Evolutionary conservation across 2,888 invertebrate species (phyloP), one percentile per base, ranked within the genome.

Genomic region (Campoplex capitator): DNA sequence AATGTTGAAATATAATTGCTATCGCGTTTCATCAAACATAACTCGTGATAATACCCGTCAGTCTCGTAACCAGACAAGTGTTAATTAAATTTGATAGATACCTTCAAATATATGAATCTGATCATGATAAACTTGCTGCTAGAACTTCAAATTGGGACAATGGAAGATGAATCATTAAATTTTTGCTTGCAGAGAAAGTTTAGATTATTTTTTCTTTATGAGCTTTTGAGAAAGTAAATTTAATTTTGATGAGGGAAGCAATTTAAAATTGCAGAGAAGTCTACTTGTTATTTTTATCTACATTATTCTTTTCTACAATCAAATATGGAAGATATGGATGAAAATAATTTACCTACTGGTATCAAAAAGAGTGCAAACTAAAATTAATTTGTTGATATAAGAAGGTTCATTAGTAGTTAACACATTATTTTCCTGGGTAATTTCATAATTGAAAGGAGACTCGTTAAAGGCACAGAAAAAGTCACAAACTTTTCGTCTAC

Each of bases 131-230:
- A 82, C 42, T 56, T n/a, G 32, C 62, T 58, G 32, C 51, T 42
- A 28, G 9, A n/a, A 38, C 28, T 82, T 8, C n/a, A 58, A 67
- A 75, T 56, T 56, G 9, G 32, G 28, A 38, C 67, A 32, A 56
- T 68, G 32, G 75, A 68, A 68, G 28, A 68, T 32, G 8, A 42
- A 32, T 54, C 73, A 54, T 80, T 80, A 73, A 65, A n/a, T 65
- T 65, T 65, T 65, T 65, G 23, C 35, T 28, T 23, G 7, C 51
- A 81, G 81, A 51, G 73, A 81, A 81, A 81, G 81, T 81, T n/a
- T 42, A n/a, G 9, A 79, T 51, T 73, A 18, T 28, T 62, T 79
- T 48, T 38, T 16, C 18, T 18, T 1, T 23, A 56, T 9, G 1
- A 28, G n/a, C 65, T 32, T 48, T 28, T 4, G 18, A 18, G 28